Conservation (phyloP, 1,140 invertebrate genomes). For the Leptinotarsa lineolata region DNA sequence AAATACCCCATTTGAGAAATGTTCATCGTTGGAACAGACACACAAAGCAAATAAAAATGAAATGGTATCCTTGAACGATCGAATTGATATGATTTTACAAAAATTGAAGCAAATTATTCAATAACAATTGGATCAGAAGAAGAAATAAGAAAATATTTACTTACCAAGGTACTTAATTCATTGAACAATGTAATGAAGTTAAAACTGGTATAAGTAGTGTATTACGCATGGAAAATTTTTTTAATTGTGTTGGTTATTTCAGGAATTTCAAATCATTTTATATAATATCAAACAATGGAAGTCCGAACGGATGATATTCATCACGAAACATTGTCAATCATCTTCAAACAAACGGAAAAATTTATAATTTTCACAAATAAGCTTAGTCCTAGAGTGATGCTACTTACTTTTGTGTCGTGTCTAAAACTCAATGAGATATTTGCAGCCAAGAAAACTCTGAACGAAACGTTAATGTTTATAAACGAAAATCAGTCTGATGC, state of each 20-base stretch:
- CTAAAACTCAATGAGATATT: constrained; percentile 6
- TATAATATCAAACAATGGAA: too few species aligned
- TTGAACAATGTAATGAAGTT: not conserved
- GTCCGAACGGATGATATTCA: too few species aligned
- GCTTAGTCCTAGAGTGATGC: not conserved
- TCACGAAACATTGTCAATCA: too few species aligned
- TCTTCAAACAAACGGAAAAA: too few species aligned
- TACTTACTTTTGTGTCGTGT: not conserved
- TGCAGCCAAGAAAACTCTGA: not conserved
- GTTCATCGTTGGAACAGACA: not conserved
- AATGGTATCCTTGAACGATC: not conserved
- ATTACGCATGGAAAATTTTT: constrained; percentile 5
- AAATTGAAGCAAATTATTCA: not conserved
- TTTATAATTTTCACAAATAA: not conserved
- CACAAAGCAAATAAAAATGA: not conserved
- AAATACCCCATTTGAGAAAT: not conserved
- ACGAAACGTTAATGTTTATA: constrained; percentile 8
- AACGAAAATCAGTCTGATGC: not conserved
- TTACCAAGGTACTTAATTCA: not conserved
- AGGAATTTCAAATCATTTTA: too few species aligned
- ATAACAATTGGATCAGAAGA: not conserved
- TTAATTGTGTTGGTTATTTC: too few species aligned
- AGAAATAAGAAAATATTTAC: constrained; percentile 7
- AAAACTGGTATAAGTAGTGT: not conserved
- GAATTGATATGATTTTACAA: not conserved